Conservation (phyloP, 2,113 vertebrate species). For the Vicugna pacos region DNA sequence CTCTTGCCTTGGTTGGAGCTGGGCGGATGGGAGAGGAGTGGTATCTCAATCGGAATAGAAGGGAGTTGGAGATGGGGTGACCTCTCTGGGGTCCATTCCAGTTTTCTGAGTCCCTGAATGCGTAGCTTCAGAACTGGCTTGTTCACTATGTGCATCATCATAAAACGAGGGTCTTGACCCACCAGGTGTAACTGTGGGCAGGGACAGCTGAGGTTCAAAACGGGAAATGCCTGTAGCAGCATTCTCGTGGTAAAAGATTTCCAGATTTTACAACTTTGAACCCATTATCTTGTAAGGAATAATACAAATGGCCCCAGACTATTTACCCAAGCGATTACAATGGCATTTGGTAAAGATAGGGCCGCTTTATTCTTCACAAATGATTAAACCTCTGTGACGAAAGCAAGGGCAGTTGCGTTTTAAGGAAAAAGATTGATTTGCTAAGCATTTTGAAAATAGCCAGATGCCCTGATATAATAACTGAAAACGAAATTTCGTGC, state of each 20-base stretch:
- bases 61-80: neutral
- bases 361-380: slow-evolving; percentile 75
- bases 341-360: slow-evolving; percentile 71
- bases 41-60: no score
- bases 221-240: slow-evolving; percentile 75
- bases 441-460: slow-evolving; percentile 34
- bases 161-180: neutral
- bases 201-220: neutral
- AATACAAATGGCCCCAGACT: slow-evolving; percentile 74
- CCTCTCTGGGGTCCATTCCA: no score
- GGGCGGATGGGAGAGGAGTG: neutral
- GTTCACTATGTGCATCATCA: no score
- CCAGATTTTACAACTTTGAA: slow-evolving; percentile 88
- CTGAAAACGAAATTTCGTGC: neutral
- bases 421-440: slow-evolving; percentile 63
- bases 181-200: neutral
- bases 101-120: accelerated
- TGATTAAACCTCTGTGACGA: slow-evolving; percentile 80
- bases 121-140: neutral
- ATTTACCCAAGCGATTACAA: slow-evolving; percentile 82
- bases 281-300: slow-evolving; percentile 80
- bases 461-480: neutral
- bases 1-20: accelerated
- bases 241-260: slow-evolving; percentile 86
- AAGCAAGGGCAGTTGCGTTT: neutral